Base-by-base conservation (phyloP, 1,140 invertebrate species). In the Temnothorax longispinosus region DNA sequence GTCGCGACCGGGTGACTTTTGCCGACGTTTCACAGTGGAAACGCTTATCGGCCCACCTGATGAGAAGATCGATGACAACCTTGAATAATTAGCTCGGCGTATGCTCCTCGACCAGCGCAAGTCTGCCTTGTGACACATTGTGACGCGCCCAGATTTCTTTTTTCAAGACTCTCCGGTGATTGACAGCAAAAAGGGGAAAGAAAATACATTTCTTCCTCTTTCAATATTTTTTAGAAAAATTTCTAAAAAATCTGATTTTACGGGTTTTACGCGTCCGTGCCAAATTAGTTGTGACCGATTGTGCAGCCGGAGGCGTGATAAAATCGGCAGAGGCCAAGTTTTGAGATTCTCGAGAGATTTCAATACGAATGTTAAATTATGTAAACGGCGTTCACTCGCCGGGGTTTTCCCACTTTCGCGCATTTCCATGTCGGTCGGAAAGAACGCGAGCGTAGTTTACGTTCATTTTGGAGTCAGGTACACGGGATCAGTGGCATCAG, bases 31-130 rank as follows among this genome's bases (percentile, higher is more conserved):
- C 52, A 27, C 56, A 15, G 54, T 52, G 60, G 11, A 85, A 67
- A 65, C 65, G 60, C 60, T 78, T 78, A 65, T 84, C 80, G 56
- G 32, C 3, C 27, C 54, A 38, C 38, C 80, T 11, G 74, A 85
- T 78, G 74, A 35, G 32, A 85, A 84, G 54, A 74, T 74, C 80
- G 80, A 84, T 62, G 80, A 84, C 80, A 84, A 62, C 41, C 54
- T 71, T 84, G 80, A 84, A 84, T 84, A 84, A 84, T 84, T 60
- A 84, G 69, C 69, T 35, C 3, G 18, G 7, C 18, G 18, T 47
- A 58, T n/a, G 8, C 67, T 72, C 3, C 32, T 47, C 56, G 27
- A 47, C n/a, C 44, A 41, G 18, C 27, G 10, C 38, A 21, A 32
- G 15, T 81, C 47, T 21, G 67, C 32, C 15, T 64, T 38, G 27